A percentile compares a stretch with the other conserved stretches of the same genome.
Evolutionary conservation across 2,113 vertebrate genomes (phyloP).

Genomic region (Barbus barbus): DNA sequence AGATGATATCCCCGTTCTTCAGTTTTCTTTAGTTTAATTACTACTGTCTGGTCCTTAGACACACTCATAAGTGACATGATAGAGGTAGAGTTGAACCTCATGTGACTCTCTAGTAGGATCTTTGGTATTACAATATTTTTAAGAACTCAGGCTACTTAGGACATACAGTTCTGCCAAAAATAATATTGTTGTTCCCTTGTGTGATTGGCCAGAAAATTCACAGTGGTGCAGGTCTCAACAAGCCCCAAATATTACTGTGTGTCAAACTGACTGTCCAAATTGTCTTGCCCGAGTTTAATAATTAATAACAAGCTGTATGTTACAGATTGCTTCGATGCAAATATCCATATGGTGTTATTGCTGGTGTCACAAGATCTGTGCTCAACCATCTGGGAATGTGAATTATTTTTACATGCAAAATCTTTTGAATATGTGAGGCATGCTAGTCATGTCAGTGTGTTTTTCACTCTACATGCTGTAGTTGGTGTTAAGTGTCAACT

Average conservation of each 20-base stretch:
- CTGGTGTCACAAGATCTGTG: background rate
- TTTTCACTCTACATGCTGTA: background rate
- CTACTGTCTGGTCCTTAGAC: background rate
- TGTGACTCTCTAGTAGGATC: background rate
- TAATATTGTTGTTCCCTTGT: background rate
- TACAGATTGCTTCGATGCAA: background rate
- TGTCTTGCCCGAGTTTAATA: background rate
- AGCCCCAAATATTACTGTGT: background rate
- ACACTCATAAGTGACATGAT: background rate
- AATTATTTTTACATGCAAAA: background rate
- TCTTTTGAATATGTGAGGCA: background rate
- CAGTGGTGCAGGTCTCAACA: constrained; percentile 1
- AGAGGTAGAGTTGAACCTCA: background rate
- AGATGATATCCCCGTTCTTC: background rate
- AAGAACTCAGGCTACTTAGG: background rate
- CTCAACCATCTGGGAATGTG: background rate
- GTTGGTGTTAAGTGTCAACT: background rate
- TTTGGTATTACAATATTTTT: background rate
- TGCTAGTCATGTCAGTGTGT: background rate
- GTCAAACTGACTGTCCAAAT: background rate
- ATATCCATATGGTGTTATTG: background rate
- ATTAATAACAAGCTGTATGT: background rate
- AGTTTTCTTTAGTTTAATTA: background rate
- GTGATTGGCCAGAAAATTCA: background rate
- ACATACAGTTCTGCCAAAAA: background rate